Conservation (phyloP, 2,797 vertebrate genomes). For the Acridotheres tristis region DNA sequence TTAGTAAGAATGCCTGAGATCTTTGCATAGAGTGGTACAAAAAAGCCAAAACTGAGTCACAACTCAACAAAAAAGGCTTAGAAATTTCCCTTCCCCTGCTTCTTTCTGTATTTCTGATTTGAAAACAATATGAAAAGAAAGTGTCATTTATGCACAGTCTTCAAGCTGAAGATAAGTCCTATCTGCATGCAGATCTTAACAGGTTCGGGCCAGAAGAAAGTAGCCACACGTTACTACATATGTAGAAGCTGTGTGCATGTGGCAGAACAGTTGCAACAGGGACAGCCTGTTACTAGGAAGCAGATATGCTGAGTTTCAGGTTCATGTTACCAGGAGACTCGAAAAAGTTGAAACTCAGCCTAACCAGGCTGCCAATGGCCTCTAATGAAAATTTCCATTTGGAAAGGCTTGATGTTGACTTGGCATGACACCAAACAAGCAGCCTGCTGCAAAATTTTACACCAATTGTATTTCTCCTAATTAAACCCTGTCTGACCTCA, state of each 20-base stretch:
- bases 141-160: not conserved
- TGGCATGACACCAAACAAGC: slow-evolving; percentile 82
- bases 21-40: not conserved
- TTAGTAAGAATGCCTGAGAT: not conserved
- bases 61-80: slow-evolving; percentile 8
- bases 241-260: slow-evolving; percentile 5
- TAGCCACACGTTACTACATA: not conserved
- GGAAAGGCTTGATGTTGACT: slow-evolving; percentile 79
- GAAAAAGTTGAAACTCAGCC: slow-evolving; percentile 76
- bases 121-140: not conserved
- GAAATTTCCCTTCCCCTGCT: slow-evolving; percentile 3
- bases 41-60: not conserved
- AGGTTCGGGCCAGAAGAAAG: not conserved
- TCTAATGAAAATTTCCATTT: slow-evolving; percentile 81
- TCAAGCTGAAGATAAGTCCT: not conserved
- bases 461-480: slow-evolving; percentile 91
- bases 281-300: slow-evolving; percentile 67
- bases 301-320: slow-evolving; percentile 72
- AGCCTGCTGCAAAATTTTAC: slow-evolving; percentile 80
- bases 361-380: slow-evolving; percentile 75
- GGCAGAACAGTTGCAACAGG: slow-evolving; percentile 49
- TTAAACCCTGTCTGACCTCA: slow-evolving; percentile 94
- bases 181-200: not conserved
- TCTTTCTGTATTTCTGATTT: not conserved
- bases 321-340: slow-evolving; percentile 72